Evolutionary conservation across 1,140 invertebrate genomes (phyloP).

Genomic region (Catajapyx aquilonaris): DNA sequence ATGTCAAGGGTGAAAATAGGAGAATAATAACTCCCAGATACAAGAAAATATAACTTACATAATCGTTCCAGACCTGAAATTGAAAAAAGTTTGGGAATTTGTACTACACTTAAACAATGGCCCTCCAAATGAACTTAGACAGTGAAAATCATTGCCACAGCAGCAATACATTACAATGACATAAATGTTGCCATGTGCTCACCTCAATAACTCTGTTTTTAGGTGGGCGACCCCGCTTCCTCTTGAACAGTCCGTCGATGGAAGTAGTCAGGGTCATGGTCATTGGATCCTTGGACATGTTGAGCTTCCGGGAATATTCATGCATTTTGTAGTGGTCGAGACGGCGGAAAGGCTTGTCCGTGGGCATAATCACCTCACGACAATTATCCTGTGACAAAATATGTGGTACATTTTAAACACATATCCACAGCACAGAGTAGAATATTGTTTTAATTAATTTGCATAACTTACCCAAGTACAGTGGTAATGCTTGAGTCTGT

Average conservation of each 20-base stretch:
- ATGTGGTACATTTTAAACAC: too few relatives aligned
- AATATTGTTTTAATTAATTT: constrained; percentile 4
- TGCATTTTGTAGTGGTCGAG: constrained; percentile 82
- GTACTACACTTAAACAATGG: constrained; percentile 2
- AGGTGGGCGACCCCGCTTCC: constrained; percentile 72
- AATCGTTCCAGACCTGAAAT: constrained; percentile 49
- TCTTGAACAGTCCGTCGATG: constrained; percentile 68
- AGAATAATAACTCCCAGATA: not conserved
- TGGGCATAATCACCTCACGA: constrained; percentile 55
- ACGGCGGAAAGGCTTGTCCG: constrained; percentile 62
- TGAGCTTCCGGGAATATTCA: constrained; percentile 36
- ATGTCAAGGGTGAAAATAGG: constrained; percentile 1
- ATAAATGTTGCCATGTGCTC: constrained; percentile 7
- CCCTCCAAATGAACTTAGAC: constrained; percentile 10
- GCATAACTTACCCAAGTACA: constrained; percentile 44
- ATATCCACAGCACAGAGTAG: too few relatives aligned
- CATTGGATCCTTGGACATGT: constrained; percentile 26
- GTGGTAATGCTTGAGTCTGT: constrained; percentile 68
- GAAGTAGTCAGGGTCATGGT: constrained; percentile 43
- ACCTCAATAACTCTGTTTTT: constrained; percentile 77
- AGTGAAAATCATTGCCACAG: not conserved
- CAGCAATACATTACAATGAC: constrained; percentile 1
- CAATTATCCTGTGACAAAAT: constrained; percentile 52
- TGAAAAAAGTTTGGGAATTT: constrained; percentile 8
- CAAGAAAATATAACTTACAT: constrained; percentile 28